Evolutionary conservation across 1,140 invertebrate genomes (phyloP).

Genomic region (Ephestia elutella): DNA sequence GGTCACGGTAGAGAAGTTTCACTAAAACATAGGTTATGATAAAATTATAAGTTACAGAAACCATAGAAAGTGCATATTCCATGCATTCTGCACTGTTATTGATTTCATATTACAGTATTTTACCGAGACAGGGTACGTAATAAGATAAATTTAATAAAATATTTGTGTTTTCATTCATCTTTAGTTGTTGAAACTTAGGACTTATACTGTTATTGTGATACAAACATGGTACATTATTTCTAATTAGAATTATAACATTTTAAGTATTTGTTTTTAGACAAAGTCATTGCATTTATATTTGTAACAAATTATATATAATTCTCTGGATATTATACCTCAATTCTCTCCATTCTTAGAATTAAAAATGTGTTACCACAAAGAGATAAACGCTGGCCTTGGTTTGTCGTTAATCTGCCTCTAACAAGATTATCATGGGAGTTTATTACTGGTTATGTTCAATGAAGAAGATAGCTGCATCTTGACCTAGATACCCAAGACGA

Average conservation of each 20-base stretch:
- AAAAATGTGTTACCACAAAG: background rate
- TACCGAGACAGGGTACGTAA: background rate
- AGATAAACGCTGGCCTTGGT: background rate
- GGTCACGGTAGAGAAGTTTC: constrained; percentile 14
- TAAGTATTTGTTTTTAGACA: no score
- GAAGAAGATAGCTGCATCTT: background rate
- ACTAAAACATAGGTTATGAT: constrained; percentile 23
- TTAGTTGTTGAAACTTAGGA: no score
- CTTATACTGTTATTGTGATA: no score
- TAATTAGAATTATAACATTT: no score
- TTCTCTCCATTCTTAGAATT: background rate
- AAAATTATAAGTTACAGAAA: constrained; percentile 21
- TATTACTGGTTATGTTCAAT: background rate
- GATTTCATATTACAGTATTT: background rate
- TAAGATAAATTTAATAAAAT: background rate
- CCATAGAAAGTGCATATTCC: constrained; percentile 18
- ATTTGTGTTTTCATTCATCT: background rate
- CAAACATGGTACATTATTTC: no score
- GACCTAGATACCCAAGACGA: background rate
- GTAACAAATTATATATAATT: no score
- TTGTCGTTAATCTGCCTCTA: background rate
- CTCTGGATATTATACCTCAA: background rate
- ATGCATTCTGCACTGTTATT: background rate
- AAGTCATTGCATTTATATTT: no score
- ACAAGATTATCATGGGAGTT: background rate